phyloP scores from a whole-genome alignment of 2,888 invertebrate species.

The Endomychus coccineus region DNA sequence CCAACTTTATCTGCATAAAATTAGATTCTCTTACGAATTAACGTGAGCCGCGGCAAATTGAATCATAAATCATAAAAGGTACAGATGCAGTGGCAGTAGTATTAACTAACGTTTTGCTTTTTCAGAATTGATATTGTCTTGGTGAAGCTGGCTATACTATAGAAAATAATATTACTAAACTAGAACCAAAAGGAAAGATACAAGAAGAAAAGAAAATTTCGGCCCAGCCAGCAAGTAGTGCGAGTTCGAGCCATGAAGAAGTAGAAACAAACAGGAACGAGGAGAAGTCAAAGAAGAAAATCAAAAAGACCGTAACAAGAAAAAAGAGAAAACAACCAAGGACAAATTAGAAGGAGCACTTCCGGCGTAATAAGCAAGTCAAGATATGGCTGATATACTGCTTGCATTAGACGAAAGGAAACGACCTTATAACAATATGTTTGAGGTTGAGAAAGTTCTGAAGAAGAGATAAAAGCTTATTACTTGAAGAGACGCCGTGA shows the following conservation, averaged over 20 bases:
- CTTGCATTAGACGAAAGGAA: conserved; percentile 79
- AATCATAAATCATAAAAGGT: too few relatives aligned
- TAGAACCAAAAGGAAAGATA: too few relatives aligned
- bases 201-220: conserved; percentile 49
- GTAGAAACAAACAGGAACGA: conserved; percentile 42
- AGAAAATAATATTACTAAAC: conserved; percentile 25
- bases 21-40: too few relatives aligned
- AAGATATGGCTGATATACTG: conserved; percentile 55
- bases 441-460: conserved; percentile 73
- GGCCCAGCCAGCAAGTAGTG: too few relatives aligned
- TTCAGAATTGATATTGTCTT: conserved; percentile 85
- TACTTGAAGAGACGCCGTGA: conserved; percentile 74
- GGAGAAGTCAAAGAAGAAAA: too few relatives aligned
- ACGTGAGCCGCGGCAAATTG: too few relatives aligned
- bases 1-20: too few relatives aligned
- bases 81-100: too few relatives aligned
- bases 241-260: too few relatives aligned
- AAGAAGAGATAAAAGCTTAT: conserved; percentile 91
- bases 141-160: conserved; percentile 53
- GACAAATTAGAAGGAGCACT: conserved; percentile 59
- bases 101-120: too few relatives aligned
- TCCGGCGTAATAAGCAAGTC: conserved; percentile 54
- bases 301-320: too few relatives aligned
- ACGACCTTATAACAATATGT: conserved; percentile 89
- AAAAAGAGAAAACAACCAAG: conserved; percentile 40